Evolutionary conservation across 2,797 vertebrate species (phyloP), one percentile per base, ranked within the genome.

Genomic region (Dromococcyx pavoninus): DNA sequence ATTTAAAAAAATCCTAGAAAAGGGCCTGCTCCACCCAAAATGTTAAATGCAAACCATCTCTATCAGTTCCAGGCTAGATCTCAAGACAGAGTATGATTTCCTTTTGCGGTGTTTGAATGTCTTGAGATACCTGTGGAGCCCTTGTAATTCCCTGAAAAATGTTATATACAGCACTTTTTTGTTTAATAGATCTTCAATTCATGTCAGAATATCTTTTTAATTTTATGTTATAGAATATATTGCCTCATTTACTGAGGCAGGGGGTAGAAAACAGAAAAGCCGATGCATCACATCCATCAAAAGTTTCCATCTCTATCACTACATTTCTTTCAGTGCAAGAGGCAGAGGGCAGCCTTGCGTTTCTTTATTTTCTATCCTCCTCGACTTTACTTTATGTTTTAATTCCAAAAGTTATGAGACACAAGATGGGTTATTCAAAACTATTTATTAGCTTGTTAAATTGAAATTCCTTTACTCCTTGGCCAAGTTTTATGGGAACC

Each of bases 371-470:
- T 82, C 67, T 82, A 0, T 94, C 60, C 17, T 89, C 18, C 41
- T 91, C 90, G 83, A 71, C 57, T 88, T 93, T 67, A 39, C 56
- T 79, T 73, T 80, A 50, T 75, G 69, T 87, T 94, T 96, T 94
- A 91, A 89, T 94, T 96, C 88, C 88, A 90, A 74, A 90, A 67
- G 83, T 94, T 95, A 89, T 82, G 77, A 95, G 93, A 93, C 83
- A 88, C 83, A 94, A 96, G 88, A 83, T 94, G 70, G 83, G 86
- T 85, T 96, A 96, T 94, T 94, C 86, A 91, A 88, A 96, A 84
- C 77, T 91, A 93, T 96, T 96, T 96, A 96, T 94, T 93, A 89
- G 87, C 91, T 87, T 89, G 83, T 96, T 96, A 93, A 94, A 86
- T 64, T 89, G 88, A 95, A 94, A 91, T 76, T 86, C 32, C 80